Evolutionary conservation across 2,888 invertebrate genomes (phyloP), one percentile per base, ranked within the genome.

Genomic region (Clitarchus hookeri): DNA sequence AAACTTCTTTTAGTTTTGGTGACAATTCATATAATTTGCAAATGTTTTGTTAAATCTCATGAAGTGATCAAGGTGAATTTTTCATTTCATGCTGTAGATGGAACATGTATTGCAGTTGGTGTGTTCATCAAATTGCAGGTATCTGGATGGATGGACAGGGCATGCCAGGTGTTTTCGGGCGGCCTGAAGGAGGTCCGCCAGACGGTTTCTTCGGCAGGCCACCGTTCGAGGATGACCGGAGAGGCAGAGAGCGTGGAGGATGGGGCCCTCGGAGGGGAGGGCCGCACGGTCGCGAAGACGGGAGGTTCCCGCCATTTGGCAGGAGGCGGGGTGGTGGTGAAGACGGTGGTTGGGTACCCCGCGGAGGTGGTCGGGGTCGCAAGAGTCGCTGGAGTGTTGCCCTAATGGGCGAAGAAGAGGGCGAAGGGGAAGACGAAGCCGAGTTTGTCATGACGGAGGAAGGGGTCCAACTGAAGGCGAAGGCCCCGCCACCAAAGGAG

Each of bases 341-440:
- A 8, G 65, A 23, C 6, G 65, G 65, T n/a, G 88, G 53, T 36
- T 87, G 88, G 77, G 85, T 78, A 0, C 78, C 84, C 44, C 36
- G 89, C 89, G 44, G 90, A 90, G 84, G 88, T n/a, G 89, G 88
- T 44, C 88, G 89, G 13, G 90, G 90, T 54, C 86, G 89, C 36
- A 85, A 89, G 48, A 88, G 87, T 48, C 88, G 91, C 44, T 90
- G 90, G 90, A 89, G 90, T 78, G 90, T 89, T 89, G 88, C 48
- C 48, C 36, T 65, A 48, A 0, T 25, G 11, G 23, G 2, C 2
- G 65, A 65, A 2, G 65, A 23, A 25, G 44, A 48, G 25, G 54
- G 26, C 16, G 23, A 26, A 8, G 48, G 19, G 36, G 84, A 25
- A 2, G 77, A 84, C 1, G 84, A 26, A n/a, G 36, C 54, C 8